phyloP scores from a whole-genome alignment of 1,140 invertebrate species.

The Drosophila pruinosa region DNA sequence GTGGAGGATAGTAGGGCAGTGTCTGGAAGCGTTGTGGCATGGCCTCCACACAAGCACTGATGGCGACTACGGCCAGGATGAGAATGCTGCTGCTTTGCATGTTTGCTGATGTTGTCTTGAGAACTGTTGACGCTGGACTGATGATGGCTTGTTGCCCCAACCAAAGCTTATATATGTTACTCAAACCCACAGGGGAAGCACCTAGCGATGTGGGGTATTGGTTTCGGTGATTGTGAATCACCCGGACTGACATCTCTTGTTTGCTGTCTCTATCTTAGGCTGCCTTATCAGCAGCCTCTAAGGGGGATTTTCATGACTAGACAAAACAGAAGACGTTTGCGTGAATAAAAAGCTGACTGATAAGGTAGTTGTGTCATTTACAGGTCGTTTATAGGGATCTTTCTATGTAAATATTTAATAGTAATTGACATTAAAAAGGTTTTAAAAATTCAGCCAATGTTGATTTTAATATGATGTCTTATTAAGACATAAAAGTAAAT shows the following conservation, averaged over 20 bases:
- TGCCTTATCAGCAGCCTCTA: constrained; percentile 42
- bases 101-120: constrained; percentile 13
- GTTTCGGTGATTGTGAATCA: constrained; percentile 34
- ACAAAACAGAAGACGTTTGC: background rate
- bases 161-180: constrained; percentile 31
- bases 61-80: constrained; percentile 49
- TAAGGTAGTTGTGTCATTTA: background rate
- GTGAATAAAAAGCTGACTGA: background rate
- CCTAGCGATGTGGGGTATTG: background rate
- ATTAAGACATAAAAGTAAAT: no score
- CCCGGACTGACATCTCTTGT: constrained; percentile 28
- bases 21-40: constrained; percentile 44
- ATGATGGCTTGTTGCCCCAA: constrained; percentile 9
- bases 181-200: constrained; percentile 22
- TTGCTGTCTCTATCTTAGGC: constrained; percentile 31
- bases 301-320: background rate
- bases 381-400: background rate
- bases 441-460: no score
- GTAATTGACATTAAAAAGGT: no score
- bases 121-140: constrained; percentile 25
- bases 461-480: no score
- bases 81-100: constrained; percentile 58
- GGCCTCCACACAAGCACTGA: constrained; percentile 50
- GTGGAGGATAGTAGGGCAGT: constrained; percentile 51
- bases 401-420: background rate